phyloP scores from a whole-genome alignment of 1,140 invertebrate species.

The Polypedilum vanderplanki region DNA sequence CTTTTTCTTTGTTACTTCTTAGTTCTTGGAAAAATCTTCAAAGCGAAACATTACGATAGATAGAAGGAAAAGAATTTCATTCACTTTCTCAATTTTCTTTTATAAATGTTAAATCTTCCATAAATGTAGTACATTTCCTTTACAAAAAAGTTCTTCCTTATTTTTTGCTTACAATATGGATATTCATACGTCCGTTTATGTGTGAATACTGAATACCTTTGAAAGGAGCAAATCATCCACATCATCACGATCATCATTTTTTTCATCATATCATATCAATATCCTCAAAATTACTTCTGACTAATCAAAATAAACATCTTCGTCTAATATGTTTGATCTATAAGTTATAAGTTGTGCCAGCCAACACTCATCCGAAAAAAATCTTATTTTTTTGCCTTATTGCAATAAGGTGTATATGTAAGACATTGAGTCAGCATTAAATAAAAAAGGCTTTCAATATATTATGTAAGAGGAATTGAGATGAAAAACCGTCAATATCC shows the following conservation, averaged over 20 bases:
- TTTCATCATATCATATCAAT: constrained; percentile 1
- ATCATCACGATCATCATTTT: neutral
- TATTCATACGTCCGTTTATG: too few relatives aligned
- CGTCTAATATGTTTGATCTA: neutral
- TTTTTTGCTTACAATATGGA: too few relatives aligned
- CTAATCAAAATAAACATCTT: constrained; percentile 19
- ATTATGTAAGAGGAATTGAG: neutral
- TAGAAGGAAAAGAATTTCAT: neutral
- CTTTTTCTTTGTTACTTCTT: too few relatives aligned
- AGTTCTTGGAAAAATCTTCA: too few relatives aligned
- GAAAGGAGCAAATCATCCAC: constrained; percentile 1
- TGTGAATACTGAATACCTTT: neutral
- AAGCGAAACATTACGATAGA: too few relatives aligned
- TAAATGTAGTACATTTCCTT: neutral
- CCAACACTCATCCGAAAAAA: neutral
- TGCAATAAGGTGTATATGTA: neutral
- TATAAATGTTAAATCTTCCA: constrained; percentile 14
- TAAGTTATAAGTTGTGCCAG: too few relatives aligned
- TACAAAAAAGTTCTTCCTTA: neutral
- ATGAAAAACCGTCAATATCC: neutral
- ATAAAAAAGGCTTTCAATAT: neutral
- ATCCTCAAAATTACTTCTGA: constrained; percentile 2
- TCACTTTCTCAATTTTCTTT: neutral
- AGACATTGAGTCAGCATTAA: neutral
- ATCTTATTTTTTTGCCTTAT: neutral